Evolutionary conservation across 2,113 vertebrate genomes (phyloP).

Genomic region (Pantherophis guttatus): DNA sequence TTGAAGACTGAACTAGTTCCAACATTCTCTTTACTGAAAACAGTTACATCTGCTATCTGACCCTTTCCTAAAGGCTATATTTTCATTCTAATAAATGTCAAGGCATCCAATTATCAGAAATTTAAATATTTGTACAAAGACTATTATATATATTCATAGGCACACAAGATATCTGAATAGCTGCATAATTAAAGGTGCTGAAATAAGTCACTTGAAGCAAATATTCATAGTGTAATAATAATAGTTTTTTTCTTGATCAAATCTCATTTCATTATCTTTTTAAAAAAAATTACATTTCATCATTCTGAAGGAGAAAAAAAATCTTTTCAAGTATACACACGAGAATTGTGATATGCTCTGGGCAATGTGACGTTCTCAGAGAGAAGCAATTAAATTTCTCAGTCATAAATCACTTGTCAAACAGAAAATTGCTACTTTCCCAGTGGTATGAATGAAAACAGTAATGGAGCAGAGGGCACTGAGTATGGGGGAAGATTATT

Average conservation of each 20-base stretch:
- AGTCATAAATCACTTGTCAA: conserved; percentile 10
- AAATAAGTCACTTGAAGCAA: conserved; percentile 48
- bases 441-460: not conserved
- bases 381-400: not conserved
- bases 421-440: not conserved
- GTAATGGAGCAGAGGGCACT: not conserved
- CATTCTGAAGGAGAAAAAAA: conserved; percentile 12
- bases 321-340: conserved; percentile 27
- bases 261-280: conserved; percentile 24
- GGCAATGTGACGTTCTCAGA: not conserved
- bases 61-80: conserved; percentile 19
- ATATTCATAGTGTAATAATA: conserved; percentile 49
- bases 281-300: not conserved
- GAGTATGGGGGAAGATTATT: not conserved
- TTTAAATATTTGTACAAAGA: conserved; percentile 60
- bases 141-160: conserved; percentile 32
- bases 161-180: conserved; percentile 17
- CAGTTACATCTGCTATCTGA: conserved; percentile 39
- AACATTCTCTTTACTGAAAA: not conserved
- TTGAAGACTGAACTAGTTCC: conserved; percentile 10
- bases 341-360: conserved; percentile 1
- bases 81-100: conserved; percentile 45
- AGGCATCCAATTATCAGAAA: conserved; percentile 34
- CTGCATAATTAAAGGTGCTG: conserved; percentile 23
- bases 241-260: conserved; percentile 32